These are phyloP conservation scores for Eidolon dupreanum DNA, from an alignment of 2,797 vertebrate species.

Conservation along the genomic window DNA sequence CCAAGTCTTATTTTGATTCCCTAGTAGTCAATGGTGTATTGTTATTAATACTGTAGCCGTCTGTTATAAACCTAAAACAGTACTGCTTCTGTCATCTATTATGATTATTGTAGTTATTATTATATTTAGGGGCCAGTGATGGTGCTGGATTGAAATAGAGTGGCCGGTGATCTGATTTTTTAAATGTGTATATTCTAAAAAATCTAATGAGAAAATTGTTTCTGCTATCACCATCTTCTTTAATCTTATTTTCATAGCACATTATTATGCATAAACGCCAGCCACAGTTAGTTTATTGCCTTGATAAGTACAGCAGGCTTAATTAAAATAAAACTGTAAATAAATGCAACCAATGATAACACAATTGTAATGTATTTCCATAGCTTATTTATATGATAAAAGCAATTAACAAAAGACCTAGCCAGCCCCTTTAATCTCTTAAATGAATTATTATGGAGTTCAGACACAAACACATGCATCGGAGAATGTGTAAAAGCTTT, in stretches of 20 bases:
- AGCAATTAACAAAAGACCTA: conserved; percentile 76
- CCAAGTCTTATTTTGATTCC: conserved; percentile 73
- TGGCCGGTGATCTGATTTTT: conserved; percentile 67
- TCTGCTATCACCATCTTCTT: conserved; percentile 64
- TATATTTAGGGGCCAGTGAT: conserved; percentile 56
- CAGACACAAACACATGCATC: conserved; percentile 57
- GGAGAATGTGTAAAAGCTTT: conserved; percentile 54
- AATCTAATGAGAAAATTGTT: conserved; percentile 66
- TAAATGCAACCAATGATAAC: conserved; percentile 78
- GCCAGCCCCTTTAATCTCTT: conserved; percentile 71
- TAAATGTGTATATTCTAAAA: conserved; percentile 63
- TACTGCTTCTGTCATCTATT: conserved; percentile 43
- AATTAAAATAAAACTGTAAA: conserved; percentile 86
- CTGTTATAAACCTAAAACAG: conserved; percentile 72
- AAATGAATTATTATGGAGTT: conserved; percentile 76
- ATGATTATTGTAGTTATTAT: conserved; percentile 61
- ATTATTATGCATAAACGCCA: conserved; percentile 73
- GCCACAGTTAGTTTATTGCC: conserved; percentile 79
- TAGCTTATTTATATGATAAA: conserved; percentile 80
- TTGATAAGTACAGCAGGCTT: conserved; percentile 80
- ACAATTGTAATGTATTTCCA: conserved; percentile 76
- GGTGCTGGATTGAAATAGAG: conserved; percentile 52
- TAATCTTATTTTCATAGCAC: conserved; percentile 77
- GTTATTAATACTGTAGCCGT: conserved; percentile 58
- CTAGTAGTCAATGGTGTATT: conserved; percentile 54